phyloP scores from a whole-genome alignment of 2,113 vertebrate species.

The Hemibagrus wyckioides region DNA sequence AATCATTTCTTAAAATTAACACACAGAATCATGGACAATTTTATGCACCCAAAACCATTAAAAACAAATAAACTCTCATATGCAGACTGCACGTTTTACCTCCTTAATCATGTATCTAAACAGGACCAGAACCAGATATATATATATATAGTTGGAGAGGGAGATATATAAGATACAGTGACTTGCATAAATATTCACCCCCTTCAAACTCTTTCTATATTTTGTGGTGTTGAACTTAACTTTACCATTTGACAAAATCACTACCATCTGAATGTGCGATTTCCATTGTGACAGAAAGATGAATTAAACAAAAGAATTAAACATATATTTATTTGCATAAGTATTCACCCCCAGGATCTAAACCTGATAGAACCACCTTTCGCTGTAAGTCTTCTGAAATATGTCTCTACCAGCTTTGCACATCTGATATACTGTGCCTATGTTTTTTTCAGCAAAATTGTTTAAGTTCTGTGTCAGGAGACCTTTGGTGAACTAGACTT shows the following conservation, averaged over 20 bases:
- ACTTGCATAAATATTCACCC: background rate
- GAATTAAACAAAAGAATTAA: no score
- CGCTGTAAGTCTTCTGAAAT: background rate
- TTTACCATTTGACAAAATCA: background rate
- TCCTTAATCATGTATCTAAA: background rate
- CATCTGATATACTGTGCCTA: background rate
- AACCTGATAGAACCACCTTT: no score
- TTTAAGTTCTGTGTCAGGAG: background rate
- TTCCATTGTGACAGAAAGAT: background rate
- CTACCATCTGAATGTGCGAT: background rate
- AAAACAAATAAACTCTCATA: background rate
- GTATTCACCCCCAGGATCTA: no score
- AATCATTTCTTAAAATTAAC: background rate
- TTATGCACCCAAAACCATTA: background rate
- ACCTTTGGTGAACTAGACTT: background rate
- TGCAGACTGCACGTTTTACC: background rate
- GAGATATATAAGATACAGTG: background rate
- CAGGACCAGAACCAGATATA: background rate
- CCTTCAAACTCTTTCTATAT: background rate
- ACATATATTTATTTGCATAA: no score
- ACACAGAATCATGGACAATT: background rate
- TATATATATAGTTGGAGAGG: no score
- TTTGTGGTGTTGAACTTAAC: background rate
- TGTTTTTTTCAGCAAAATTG: background rate
- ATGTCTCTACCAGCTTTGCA: no score